Evolutionary conservation across 2,888 invertebrate genomes (phyloP).

Genomic region (Gasteruption jaculator): DNA sequence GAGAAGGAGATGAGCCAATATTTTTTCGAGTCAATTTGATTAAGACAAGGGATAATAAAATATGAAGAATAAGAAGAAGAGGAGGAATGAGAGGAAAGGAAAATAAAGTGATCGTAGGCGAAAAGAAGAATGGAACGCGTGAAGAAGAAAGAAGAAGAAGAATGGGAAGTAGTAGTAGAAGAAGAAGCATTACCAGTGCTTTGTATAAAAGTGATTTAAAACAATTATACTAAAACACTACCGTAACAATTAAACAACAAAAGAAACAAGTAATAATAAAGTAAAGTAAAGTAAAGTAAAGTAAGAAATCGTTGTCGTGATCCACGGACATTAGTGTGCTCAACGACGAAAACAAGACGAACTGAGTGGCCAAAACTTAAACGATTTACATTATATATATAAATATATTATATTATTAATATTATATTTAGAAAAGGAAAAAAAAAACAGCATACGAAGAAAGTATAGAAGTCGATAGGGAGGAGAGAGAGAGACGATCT

Average conservation of each 20-base stretch:
- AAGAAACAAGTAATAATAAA: no score
- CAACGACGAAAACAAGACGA: constrained; percentile 44
- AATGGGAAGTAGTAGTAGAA: constrained; percentile 27
- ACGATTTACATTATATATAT: constrained; percentile 45
- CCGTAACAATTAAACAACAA: no score
- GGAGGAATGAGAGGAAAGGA: constrained; percentile 17
- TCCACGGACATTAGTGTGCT: constrained; percentile 48
- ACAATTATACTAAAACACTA: constrained; percentile 41
- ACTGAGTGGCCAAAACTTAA: constrained; percentile 51
- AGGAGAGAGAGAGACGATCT: constrained; percentile 9
- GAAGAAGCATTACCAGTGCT: no score
- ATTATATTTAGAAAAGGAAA: constrained; percentile 27
- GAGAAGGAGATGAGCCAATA: constrained; percentile 66
- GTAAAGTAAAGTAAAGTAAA: no score
- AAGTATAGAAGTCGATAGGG: constrained; percentile 15
- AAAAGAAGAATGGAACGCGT: constrained; percentile 24
- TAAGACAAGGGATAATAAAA: constrained; percentile 11
- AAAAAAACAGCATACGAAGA: constrained; percentile 18
- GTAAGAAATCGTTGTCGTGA: no score
- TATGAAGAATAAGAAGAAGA: constrained; percentile 17
- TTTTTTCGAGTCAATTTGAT: constrained; percentile 18
- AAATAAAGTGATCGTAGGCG: constrained; percentile 22
- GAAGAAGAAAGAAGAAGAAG: constrained; percentile 24
- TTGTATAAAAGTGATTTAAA: constrained; percentile 46
- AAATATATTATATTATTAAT: constrained; percentile 44